Evolutionary conservation across 2,113 vertebrate genomes (phyloP).

Genomic region (Lycocorax pyrrhopterus): DNA sequence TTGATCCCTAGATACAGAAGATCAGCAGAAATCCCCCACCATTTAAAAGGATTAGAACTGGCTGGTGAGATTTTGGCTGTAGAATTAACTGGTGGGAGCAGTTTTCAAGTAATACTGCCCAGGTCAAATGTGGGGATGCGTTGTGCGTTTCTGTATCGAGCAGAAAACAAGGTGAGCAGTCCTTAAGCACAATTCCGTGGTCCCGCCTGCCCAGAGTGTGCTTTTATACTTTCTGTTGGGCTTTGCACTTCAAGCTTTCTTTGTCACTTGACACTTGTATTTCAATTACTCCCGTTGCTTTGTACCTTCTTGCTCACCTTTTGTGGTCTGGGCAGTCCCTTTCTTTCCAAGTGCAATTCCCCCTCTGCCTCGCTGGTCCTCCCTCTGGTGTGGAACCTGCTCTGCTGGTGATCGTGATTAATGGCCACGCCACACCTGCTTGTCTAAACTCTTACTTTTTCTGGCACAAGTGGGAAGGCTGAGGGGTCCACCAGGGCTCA

Average conservation of each 20-base stretch:
- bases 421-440: neutral
- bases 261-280: neutral
- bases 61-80: neutral
- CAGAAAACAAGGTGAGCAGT: neutral
- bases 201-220: neutral
- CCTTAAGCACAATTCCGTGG: neutral
- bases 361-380: neutral
- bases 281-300: neutral
- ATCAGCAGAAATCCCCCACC: constrained; percentile 49
- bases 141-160: fast-evolving
- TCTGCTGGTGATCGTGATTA: neutral
- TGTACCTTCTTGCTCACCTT: neutral
- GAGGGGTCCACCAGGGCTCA: neutral
- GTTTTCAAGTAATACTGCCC: neutral
- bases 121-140: neutral
- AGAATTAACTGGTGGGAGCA: neutral
- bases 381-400: neutral
- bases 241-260: fast-evolving
- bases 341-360: neutral
- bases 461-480: neutral
- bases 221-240: neutral
- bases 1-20: constrained; percentile 21
- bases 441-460: neutral
- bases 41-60: constrained; percentile 48
- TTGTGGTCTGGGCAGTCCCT: neutral